Evolutionary conservation across 2,888 invertebrate genomes (phyloP), one percentile per base, ranked within the genome.

Genomic region (Papilio elwesi): DNA sequence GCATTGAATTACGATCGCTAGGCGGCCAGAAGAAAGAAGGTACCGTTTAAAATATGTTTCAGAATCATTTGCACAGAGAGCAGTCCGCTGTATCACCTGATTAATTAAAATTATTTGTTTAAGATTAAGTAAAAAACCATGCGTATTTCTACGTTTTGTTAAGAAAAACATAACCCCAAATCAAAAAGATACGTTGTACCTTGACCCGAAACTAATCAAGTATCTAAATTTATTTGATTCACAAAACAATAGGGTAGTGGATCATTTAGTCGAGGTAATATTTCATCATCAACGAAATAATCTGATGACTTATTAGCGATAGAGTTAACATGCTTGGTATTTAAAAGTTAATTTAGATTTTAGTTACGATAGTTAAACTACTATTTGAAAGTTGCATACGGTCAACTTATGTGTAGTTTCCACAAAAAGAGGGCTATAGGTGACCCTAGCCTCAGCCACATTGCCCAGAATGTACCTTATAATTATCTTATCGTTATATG

Each of bases 131-230:
- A 26, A 26, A 26, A 26, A 26, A 26, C 4, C 26, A 26, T 26
- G 26, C 26, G 26, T 26, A 26, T 26, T 26, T 26, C 26, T 1
- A 26, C 26, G 26, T 26, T 26, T 26, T 26, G 26, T 26, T 26
- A 26, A 2, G 4, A 26, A 26, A 26, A 26, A 73, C 43, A 51
- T 38, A 57, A 26, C 65, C 43, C 6, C 43, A 67, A 62, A 38
- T 52, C 38, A 26, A 15, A 47, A 49, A 47, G 47, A 72, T 68
- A 11, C 47, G 43, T 66, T 62, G 38, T n/a, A 49, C 67, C 74
- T 74, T 74, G 74, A 70, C 73, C 66, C 57, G 38, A 47, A 47
- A 36, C 52, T 53, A 55, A 11, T 72, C 63, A 48, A 51, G 64
- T 26, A n/a, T 57, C 36, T 47, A 26, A 26, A 26, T 43, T 57